A percentile compares a stretch with the other conserved stretches of the same genome.
Conservation (phyloP, 2,888 invertebrate genomes). For the Eubasilissa splendida region DNA sequence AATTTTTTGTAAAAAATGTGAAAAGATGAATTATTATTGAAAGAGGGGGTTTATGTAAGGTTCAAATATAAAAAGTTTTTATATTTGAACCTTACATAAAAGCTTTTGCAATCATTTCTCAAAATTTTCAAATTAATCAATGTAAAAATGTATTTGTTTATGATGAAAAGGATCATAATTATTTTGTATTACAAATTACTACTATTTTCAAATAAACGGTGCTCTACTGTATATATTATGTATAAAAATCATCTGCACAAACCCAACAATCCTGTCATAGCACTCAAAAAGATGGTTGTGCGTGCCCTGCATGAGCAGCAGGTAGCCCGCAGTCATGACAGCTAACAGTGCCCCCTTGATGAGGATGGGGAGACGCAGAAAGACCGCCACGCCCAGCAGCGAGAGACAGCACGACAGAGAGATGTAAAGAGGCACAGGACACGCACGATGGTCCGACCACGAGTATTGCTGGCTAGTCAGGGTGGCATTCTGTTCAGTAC, state of each 20-base stretch:
- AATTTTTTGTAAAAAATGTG: no score
- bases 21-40: no score
- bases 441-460: constrained; percentile 81
- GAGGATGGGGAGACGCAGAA: constrained; percentile 86
- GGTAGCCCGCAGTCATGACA: constrained; percentile 86
- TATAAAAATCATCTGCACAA: constrained; percentile 63
- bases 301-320: constrained; percentile 85
- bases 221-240: no score
- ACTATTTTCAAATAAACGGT: no score
- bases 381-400: constrained; percentile 88
- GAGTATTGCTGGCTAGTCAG: constrained; percentile 66
- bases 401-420: constrained; percentile 88
- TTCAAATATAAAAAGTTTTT: no score
- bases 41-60: no score
- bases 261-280: constrained; percentile 86
- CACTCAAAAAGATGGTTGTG: constrained; percentile 86
- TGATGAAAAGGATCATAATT: no score
- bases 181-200: no score
- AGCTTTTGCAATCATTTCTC: no score
- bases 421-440: constrained; percentile 90
- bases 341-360: constrained; percentile 85
- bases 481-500: constrained; percentile 59
- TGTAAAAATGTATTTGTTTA: no score
- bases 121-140: no score
- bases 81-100: no score